Conservation (phyloP, 2,113 vertebrate genomes). For the Lucifuga dentata region DNA sequence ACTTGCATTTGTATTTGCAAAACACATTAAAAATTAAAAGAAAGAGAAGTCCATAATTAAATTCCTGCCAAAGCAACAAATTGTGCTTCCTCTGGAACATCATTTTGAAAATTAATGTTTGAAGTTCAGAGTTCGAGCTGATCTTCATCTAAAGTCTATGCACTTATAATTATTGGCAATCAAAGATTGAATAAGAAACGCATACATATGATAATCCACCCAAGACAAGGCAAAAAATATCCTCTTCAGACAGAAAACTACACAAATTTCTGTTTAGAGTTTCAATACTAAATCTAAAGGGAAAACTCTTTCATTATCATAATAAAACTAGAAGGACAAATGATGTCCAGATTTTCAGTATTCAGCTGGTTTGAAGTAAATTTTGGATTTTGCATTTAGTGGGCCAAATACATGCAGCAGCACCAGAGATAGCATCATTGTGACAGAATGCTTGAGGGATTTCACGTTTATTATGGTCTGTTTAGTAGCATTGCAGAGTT, state of each 20-base stretch:
- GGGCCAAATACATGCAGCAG: too few relatives aligned
- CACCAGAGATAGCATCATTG: background rate
- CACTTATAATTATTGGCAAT: background rate
- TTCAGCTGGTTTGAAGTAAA: slow-evolving; percentile 2
- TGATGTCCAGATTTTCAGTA: slow-evolving; percentile 10
- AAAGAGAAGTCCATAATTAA: background rate
- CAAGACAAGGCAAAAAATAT: background rate
- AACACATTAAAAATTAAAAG: slow-evolving; percentile 4
- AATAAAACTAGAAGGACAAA: slow-evolving; percentile 4
- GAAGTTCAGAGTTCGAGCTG: background rate
- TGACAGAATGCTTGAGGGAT: background rate
- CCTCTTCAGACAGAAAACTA: too few relatives aligned
- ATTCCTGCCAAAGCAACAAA: background rate
- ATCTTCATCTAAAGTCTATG: background rate
- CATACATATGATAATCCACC: background rate
- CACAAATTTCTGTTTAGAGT: too few relatives aligned
- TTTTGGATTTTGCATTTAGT: background rate
- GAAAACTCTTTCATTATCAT: background rate
- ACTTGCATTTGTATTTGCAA: background rate
- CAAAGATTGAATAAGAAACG: background rate
- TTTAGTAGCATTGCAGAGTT: background rate
- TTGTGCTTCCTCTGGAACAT: background rate
- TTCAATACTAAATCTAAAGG: background rate
- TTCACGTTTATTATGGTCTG: background rate
- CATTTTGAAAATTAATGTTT: too few relatives aligned